Base-by-base conservation (phyloP, 1,140 invertebrate genomes). In the Mya arenaria region DNA sequence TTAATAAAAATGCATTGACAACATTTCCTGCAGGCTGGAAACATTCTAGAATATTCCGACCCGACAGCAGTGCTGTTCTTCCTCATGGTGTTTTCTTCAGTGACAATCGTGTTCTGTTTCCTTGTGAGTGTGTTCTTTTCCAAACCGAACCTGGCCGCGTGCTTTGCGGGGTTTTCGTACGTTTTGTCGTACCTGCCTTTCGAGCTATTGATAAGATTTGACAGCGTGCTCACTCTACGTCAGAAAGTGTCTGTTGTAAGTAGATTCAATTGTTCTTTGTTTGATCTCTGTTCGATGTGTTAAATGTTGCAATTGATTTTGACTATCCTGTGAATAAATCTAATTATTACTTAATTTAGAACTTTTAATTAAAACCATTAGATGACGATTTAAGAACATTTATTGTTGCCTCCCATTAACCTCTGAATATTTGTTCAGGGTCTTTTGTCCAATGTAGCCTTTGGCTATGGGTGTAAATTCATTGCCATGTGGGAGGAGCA, bases 131-230 rank as follows among this genome's bases (percentile, higher is more conserved):
- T 92, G 6, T 94, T 95, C 71, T 95, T 95, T 88, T 93, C 80
- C 87, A 95, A 91, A 65, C 96, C 95, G 3, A 96, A 96, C 88
- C 94, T 95, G 37, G 96, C 96, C 10, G 95, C 96, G 0, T 93
- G 96, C 80, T 94, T 95, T 85, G 93, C 90, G 23, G 94, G 94
- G 41, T 91, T 96, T n/a, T 89, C 96, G 52, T 97, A 96, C 94
- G 97, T 97, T 85, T 87, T 96, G 6, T 92, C 94, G 1, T 96
- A 96, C 85, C 92, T 96, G 17, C 96, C 96, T 8, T 96, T 95
- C 86, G 93, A 94, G 25, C 93, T 95, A 78, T 88, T 94, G 34
- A 88, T 94, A 1, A 88, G 94, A 36, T 95, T 93, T 92, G 94
- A 94, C 66, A 93, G 94, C n/a, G 84, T 77, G 25, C 90, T 94